Conservation (phyloP, 2,888 invertebrate genomes). For the Hylaea fasciaria region DNA sequence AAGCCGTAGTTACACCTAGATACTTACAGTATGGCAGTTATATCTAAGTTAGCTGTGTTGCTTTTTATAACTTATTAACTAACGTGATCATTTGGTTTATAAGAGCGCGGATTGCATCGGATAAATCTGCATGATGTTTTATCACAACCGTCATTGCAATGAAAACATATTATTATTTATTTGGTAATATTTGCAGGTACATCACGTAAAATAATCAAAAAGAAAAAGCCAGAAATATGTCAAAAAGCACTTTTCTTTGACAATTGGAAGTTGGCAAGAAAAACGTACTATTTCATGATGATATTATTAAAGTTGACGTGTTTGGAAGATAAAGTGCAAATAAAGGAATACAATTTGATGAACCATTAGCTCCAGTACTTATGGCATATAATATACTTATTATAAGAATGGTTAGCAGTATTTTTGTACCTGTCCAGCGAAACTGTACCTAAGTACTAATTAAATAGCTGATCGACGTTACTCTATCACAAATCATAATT, state of each 20-base stretch:
- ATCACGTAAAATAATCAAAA: conserved; percentile 50
- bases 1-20: conserved; percentile 72
- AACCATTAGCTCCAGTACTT: no score
- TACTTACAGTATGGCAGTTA: conserved; percentile 84
- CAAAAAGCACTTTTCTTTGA: conserved; percentile 13
- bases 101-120: conserved; percentile 65
- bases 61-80: conserved; percentile 56
- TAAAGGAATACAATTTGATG: no score
- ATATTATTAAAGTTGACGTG: not conserved
- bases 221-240: conserved; percentile 15
- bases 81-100: conserved; percentile 66
- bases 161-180: conserved; percentile 60
- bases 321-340: conserved; percentile 1
- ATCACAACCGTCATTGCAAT: conserved; percentile 83
- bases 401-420: not conserved
- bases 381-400: no score
- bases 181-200: conserved; percentile 79
- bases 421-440: conserved; percentile 18
- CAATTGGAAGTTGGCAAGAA: conserved; percentile 35
- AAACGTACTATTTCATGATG: not conserved
- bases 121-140: conserved; percentile 61
- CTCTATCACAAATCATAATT: not conserved
- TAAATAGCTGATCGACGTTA: not conserved
- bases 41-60: conserved; percentile 83
- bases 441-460: conserved; percentile 1